A percentile compares a stretch with the other conserved stretches of the same genome.
Conservation (phyloP, 1,140 invertebrate genomes). For the Achatina immaculata region DNA sequence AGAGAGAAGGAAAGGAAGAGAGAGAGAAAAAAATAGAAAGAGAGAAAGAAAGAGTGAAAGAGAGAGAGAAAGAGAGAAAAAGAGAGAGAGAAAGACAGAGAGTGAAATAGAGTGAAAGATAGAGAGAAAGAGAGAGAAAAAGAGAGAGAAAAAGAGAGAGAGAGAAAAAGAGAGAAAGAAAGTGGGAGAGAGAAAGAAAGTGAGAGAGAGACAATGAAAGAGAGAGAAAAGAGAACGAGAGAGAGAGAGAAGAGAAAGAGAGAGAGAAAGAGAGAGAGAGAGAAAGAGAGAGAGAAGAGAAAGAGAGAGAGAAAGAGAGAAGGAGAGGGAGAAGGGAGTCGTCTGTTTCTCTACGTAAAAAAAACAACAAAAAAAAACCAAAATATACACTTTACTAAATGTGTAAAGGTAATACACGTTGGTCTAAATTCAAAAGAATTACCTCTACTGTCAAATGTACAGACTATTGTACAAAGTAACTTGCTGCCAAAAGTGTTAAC, state of each 20-base stretch:
- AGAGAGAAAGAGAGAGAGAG: neutral
- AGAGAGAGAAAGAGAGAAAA: neutral
- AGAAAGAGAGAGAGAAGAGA: too few species aligned
- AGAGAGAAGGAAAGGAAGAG: too few species aligned
- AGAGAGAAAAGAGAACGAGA: neutral
- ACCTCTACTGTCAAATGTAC: too few species aligned
- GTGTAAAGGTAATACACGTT: too few species aligned
- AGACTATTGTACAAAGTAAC: too few species aligned
- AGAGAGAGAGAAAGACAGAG: neutral
- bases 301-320: neutral
- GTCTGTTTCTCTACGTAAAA: neutral
- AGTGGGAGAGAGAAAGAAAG: neutral
- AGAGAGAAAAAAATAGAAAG: too few species aligned
- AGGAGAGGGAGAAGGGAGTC: neutral
- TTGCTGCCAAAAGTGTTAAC: too few species aligned
- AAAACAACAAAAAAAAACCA: neutral
- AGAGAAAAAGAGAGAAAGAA: neutral
- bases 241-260: neutral
- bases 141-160: neutral
- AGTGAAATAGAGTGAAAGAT: too few species aligned
- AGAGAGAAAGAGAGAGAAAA: neutral
- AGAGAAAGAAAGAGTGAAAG: too few species aligned
- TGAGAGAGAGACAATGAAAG: neutral
- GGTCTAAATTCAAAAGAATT: too few species aligned
- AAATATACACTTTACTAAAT: too few species aligned